Evolutionary conservation across 2,888 invertebrate genomes (phyloP), one percentile per base, ranked within the genome.

Genomic region (Sipha maydis): DNA sequence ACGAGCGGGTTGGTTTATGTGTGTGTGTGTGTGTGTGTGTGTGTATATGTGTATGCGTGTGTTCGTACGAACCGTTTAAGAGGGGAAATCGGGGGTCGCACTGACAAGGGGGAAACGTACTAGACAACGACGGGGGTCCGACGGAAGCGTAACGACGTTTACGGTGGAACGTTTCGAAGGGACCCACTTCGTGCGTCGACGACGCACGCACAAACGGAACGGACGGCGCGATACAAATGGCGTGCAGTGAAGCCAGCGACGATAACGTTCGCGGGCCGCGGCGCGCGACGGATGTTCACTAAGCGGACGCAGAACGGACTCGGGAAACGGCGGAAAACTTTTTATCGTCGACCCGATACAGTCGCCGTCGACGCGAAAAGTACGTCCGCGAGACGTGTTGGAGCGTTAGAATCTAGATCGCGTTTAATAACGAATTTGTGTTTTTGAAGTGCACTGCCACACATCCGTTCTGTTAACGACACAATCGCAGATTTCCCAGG

Each of bases 351-450:
- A 28, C 69, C 14, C 61, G 25, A 61, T 28, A 28, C 28, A 54
- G 4, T 56, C 14, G 34, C 14, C 48, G 48, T 48, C 48, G 48
- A 4, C 11, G 31, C 28, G 31, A 28, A 31, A 82, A 56, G 34
- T 67, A 71, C 69, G 75, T 76, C 75, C 61, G 61, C 25, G 61
- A 41, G 14, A 34, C 31, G 56, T 80, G 38, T 80, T 41, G 41
- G 61, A 85, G 56, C 41, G 67, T 67, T 86, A 80, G 73, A 48
- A 88, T 88, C 56, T 82, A 88, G 80, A 88, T 80, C 38, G 80
- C 80, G 80, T 88, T 75, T 88, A 88, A 82, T 88, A 88, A 88
- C 82, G 88, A 82, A 88, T 88, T 88, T 88, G 79, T 88, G 67
- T 76, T 88, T 88, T 88, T 73, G 67, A 88, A 88, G 88, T 67